phyloP scores from a whole-genome alignment of 2,888 invertebrate genomes.

The Eudemis profundana region DNA sequence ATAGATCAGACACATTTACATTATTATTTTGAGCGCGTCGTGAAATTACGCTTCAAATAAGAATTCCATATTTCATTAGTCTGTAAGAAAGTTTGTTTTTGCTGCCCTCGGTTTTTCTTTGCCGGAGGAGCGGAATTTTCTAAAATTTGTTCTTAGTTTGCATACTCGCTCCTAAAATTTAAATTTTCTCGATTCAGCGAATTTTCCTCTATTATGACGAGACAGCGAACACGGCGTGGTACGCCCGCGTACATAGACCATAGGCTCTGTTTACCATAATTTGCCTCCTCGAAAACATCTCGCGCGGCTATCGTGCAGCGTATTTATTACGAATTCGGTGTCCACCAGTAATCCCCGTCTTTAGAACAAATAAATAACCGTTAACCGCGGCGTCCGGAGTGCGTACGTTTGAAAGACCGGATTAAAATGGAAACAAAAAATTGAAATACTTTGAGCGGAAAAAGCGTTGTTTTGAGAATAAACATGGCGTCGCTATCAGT shows the following conservation, averaged over 20 bases:
- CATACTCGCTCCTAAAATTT: slow-evolving; percentile 45
- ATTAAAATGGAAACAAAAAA: slow-evolving; percentile 56
- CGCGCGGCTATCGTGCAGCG: slow-evolving; percentile 45
- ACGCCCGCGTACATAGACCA: not conserved
- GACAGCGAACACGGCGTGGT: slow-evolving; percentile 24
- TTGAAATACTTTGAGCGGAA: slow-evolving; percentile 72
- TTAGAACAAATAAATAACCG: slow-evolving; percentile 51
- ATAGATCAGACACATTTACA: slow-evolving; percentile 41
- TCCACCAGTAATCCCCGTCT: slow-evolving; percentile 53
- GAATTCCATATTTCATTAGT: slow-evolving; percentile 44
- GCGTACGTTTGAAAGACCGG: slow-evolving; percentile 46
- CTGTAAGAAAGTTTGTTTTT: slow-evolving; percentile 40
- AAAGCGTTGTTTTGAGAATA: slow-evolving; percentile 82
- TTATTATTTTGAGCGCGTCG: slow-evolving; percentile 36
- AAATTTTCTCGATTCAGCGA: slow-evolving; percentile 43
- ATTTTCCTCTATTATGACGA: slow-evolving; percentile 41
- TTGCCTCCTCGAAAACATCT: slow-evolving; percentile 4
- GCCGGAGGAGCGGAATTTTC: slow-evolving; percentile 38
- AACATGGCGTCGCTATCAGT: slow-evolving; percentile 78
- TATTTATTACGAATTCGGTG: slow-evolving; percentile 53
- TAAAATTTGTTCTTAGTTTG: slow-evolving; percentile 45
- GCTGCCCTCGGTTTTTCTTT: slow-evolving; percentile 42
- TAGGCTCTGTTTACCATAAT: slow-evolving; percentile 36
- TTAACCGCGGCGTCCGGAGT: slow-evolving; percentile 51
- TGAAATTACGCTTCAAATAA: slow-evolving; percentile 40